These are phyloP conservation scores for Dynastes hyllus DNA, from an alignment of 2,888 invertebrate genomes.

Conservation along the genomic window DNA sequence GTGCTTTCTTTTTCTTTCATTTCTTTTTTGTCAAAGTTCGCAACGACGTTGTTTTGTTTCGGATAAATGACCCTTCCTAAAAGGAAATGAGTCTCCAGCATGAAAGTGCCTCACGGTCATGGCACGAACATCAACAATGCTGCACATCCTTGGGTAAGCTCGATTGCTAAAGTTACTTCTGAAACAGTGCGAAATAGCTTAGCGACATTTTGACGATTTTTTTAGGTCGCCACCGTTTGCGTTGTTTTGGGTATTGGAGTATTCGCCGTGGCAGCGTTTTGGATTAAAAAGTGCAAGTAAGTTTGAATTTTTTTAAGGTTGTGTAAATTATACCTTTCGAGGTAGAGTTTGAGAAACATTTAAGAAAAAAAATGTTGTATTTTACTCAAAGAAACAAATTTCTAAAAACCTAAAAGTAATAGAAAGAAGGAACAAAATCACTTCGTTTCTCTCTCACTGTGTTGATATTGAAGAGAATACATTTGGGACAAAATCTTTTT, in stretches of 20 bases:
- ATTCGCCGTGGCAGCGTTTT: slow-evolving; percentile 71
- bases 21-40: neutral
- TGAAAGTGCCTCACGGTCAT: slow-evolving; percentile 49
- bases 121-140: slow-evolving; percentile 39
- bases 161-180: slow-evolving; percentile 5
- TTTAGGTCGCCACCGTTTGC: slow-evolving; percentile 69
- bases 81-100: slow-evolving; percentile 48
- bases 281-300: slow-evolving; percentile 73
- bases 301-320: slow-evolving; percentile 53
- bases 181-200: neutral
- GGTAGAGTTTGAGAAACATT: too few relatives aligned
- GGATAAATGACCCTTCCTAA: slow-evolving; percentile 28
- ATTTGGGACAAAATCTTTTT: too few relatives aligned
- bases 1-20: slow-evolving; percentile 5
- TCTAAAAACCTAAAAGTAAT: too few relatives aligned
- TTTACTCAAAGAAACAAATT: too few relatives aligned
- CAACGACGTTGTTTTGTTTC: slow-evolving; percentile 34
- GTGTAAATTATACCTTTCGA: too few relatives aligned
- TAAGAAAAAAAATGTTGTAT: too few relatives aligned
- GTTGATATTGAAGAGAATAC: too few relatives aligned
- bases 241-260: slow-evolving; percentile 70
- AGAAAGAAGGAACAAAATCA: too few relatives aligned
- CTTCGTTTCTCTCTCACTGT: too few relatives aligned
- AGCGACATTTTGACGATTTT: slow-evolving; percentile 51
- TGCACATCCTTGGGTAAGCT: slow-evolving; percentile 62